Conservation (phyloP, 1,140 invertebrate species). For the Rhopalosiphum padi region DNA sequence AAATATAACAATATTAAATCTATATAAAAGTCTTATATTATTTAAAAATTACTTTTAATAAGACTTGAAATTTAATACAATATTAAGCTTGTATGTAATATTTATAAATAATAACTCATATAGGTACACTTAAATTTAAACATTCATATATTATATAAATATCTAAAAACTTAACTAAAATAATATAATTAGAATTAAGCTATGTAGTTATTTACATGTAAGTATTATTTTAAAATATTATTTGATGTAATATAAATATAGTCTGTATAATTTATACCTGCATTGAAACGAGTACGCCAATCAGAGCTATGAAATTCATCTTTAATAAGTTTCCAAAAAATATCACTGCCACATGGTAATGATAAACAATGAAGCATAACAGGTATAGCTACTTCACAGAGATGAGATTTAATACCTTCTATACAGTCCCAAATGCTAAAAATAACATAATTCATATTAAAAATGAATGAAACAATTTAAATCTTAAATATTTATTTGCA, state of each 20-base stretch:
- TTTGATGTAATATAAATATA: background rate
- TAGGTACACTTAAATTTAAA: background rate
- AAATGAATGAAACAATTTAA: background rate
- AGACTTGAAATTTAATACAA: background rate
- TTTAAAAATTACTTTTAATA: background rate
- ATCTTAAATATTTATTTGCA: background rate
- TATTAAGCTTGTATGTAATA: background rate
- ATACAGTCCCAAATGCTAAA: conserved; percentile 91
- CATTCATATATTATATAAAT: background rate
- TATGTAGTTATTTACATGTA: background rate
- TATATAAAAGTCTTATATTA: background rate
- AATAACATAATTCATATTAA: conserved; percentile 20
- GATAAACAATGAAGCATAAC: conserved; percentile 94
- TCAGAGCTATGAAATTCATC: conserved; percentile 90
- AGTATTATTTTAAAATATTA: background rate
- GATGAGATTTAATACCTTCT: conserved; percentile 91
- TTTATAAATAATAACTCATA: too few species aligned
- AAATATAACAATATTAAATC: too few species aligned
- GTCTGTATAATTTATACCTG: conserved; percentile 67
- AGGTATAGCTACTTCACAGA: conserved; percentile 87
- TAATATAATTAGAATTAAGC: background rate
- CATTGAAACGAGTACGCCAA: conserved; percentile 89
- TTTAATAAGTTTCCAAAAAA: conserved; percentile 94
- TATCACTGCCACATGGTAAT: conserved; percentile 87
- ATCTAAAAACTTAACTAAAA: background rate